Evolutionary conservation across 2,888 invertebrate species (phyloP).

Genomic region (Amitus sp.): DNA sequence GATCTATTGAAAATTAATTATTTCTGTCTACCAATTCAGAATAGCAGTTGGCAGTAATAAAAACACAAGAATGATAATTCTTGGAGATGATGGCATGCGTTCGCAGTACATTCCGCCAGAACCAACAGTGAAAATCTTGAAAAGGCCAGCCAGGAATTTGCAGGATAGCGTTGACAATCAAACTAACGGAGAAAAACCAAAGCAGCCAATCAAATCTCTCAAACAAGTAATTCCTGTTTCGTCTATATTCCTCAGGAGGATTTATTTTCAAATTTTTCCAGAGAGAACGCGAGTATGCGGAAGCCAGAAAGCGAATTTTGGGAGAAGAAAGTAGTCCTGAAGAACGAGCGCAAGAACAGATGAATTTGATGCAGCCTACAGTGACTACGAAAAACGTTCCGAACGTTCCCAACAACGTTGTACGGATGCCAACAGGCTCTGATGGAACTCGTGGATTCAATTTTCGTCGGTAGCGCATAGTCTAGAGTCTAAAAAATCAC

Average conservation of each 20-base stretch:
- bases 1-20: neutral
- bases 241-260: no score
- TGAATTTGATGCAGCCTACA: slow-evolving; percentile 39
- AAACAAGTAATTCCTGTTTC: slow-evolving; percentile 68
- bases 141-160: slow-evolving; percentile 72
- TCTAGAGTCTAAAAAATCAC: no score
- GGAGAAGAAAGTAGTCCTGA: slow-evolving; percentile 87
- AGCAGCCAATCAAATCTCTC: slow-evolving; percentile 82
- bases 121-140: slow-evolving; percentile 86
- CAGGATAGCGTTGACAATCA: slow-evolving; percentile 68
- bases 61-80: slow-evolving; percentile 74
- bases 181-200: slow-evolving; percentile 75
- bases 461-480: slow-evolving; percentile 74
- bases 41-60: slow-evolving; percentile 48
- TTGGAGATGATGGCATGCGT: slow-evolving; percentile 82
- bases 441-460: slow-evolving; percentile 81
- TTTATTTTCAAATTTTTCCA: no score
- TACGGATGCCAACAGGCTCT: slow-evolving; percentile 82
- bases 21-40: slow-evolving; percentile 27
- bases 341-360: slow-evolving; percentile 65
- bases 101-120: slow-evolving; percentile 83
- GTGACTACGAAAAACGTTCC: slow-evolving; percentile 15
- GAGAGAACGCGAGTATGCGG: slow-evolving; percentile 93
- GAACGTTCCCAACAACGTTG: slow-evolving; percentile 64
- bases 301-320: slow-evolving; percentile 88